Percentiles rank a stretch among this genome's conserved stretches.
Conservation (phyloP, 2,797 vertebrate species). For the Semotilus atromaculatus region DNA sequence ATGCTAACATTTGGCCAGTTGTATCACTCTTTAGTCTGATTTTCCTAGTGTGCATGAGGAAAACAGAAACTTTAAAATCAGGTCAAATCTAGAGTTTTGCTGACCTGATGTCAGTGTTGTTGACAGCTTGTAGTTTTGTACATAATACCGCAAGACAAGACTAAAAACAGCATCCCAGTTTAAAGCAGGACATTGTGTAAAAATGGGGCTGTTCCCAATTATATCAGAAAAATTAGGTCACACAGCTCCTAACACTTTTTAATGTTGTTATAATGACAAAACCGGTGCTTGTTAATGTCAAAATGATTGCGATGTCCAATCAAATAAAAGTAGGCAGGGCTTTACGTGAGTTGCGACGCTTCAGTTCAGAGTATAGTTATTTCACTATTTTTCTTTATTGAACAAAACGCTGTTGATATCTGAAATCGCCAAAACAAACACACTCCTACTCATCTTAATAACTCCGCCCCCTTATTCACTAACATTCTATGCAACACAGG, state of each 20-base stretch:
- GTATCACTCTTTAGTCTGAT: background rate
- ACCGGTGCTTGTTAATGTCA: background rate
- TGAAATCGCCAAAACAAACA: background rate
- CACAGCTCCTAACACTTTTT: background rate
- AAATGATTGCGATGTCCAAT: background rate
- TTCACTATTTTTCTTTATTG: too few relatives aligned
- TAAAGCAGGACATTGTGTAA: background rate
- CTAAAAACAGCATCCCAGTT: background rate
- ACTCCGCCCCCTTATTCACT: too few relatives aligned
- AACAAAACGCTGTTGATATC: too few relatives aligned
- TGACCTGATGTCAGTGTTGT: background rate
- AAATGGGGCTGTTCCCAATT: conserved; percentile 2
- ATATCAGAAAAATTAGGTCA: background rate
- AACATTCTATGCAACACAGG: background rate
- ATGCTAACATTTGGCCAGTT: background rate
- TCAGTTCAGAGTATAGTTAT: background rate
- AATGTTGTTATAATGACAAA: background rate
- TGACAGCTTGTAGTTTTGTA: background rate
- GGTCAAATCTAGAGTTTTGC: background rate
- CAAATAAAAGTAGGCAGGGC: background rate
- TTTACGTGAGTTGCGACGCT: background rate
- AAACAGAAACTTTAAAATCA: background rate
- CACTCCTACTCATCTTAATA: background rate
- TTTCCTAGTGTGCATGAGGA: background rate
- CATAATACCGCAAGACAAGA: background rate